phyloP scores from a whole-genome alignment of 1,140 invertebrate species.

The Drosophila suzukii region DNA sequence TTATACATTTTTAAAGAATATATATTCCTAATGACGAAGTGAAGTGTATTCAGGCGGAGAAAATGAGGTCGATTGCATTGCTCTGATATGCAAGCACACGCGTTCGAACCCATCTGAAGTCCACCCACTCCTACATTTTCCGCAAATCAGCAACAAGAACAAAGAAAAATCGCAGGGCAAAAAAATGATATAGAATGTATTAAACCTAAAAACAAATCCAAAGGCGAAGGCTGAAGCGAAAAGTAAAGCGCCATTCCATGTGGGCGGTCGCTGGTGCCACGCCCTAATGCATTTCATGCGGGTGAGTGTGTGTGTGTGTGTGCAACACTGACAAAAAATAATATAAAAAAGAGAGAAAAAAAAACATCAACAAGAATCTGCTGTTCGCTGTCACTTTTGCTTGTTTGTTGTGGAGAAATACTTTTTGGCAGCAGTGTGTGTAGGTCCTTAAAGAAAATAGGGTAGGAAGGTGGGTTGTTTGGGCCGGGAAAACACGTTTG shows the following conservation, averaged over 20 bases:
- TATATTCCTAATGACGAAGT: neutral
- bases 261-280: slow-evolving; percentile 53
- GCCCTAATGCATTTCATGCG: slow-evolving; percentile 25
- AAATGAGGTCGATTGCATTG: slow-evolving; percentile 6
- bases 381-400: slow-evolving; percentile 76
- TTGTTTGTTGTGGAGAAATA: slow-evolving; percentile 72
- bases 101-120: slow-evolving; percentile 4
- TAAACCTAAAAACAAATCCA: slow-evolving; percentile 34
- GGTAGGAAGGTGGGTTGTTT: slow-evolving; percentile 7
- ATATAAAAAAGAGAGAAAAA: slow-evolving; percentile 4
- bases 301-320: slow-evolving; percentile 48
- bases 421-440: slow-evolving; percentile 40
- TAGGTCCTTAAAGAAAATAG: slow-evolving; percentile 14
- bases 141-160: slow-evolving; percentile 14
- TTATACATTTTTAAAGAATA: no score
- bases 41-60: neutral
- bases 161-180: slow-evolving; percentile 1
- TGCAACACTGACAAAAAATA: slow-evolving; percentile 12
- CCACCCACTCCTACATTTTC: neutral
- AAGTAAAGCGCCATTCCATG: slow-evolving; percentile 30
- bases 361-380: slow-evolving; percentile 39
- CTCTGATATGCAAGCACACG: slow-evolving; percentile 66
- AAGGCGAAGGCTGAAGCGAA: slow-evolving; percentile 38
- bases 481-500: no score
- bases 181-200: slow-evolving; percentile 7